A percentile compares a stretch with the other conserved stretches of the same genome.
phyloP scores from a whole-genome alignment of 2,888 invertebrate species.

The Oscheius sp. region DNA sequence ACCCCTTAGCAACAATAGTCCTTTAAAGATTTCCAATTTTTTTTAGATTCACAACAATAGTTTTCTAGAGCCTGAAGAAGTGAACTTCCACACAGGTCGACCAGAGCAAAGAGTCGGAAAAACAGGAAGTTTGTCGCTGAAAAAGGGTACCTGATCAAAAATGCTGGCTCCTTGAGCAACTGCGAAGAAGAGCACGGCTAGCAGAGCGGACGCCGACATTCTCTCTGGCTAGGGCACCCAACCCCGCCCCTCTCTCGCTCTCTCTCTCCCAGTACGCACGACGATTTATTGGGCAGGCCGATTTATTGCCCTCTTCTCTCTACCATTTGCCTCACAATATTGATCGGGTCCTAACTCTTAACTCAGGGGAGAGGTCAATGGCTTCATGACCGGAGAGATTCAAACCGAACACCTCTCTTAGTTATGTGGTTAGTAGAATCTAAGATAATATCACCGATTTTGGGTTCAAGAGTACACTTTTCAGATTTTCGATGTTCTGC shows the following conservation, averaged over 20 bases:
- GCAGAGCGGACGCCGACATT: constrained; percentile 26
- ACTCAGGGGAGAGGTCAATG: constrained; percentile 21
- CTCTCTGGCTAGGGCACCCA: background rate
- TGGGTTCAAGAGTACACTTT: too few species aligned
- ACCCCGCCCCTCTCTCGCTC: constrained; percentile 10
- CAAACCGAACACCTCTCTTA: too few species aligned
- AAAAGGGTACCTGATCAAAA: constrained; percentile 15
- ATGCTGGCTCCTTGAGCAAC: constrained; percentile 26
- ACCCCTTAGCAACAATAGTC: too few species aligned
- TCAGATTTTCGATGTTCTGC: too few species aligned
- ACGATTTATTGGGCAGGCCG: constrained; percentile 26
- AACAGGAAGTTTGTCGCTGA: background rate
- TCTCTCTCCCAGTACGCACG: constrained; percentile 27
- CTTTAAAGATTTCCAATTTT: too few species aligned
- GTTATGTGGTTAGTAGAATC: too few species aligned
- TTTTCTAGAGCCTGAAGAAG: background rate
- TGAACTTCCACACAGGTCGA: background rate
- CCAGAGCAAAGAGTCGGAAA: background rate
- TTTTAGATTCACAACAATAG: too few species aligned
- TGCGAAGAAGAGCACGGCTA: constrained; percentile 18
- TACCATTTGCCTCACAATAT: constrained; percentile 33
- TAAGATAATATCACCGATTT: too few species aligned
- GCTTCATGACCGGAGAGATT: background rate
- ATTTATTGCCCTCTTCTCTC: constrained; percentile 39
- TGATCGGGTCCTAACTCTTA: constrained; percentile 17